Evolutionary conservation across 2,797 vertebrate genomes (phyloP), one percentile per base, ranked within the genome.

Genomic region (Kryptolebias ocellatus): DNA sequence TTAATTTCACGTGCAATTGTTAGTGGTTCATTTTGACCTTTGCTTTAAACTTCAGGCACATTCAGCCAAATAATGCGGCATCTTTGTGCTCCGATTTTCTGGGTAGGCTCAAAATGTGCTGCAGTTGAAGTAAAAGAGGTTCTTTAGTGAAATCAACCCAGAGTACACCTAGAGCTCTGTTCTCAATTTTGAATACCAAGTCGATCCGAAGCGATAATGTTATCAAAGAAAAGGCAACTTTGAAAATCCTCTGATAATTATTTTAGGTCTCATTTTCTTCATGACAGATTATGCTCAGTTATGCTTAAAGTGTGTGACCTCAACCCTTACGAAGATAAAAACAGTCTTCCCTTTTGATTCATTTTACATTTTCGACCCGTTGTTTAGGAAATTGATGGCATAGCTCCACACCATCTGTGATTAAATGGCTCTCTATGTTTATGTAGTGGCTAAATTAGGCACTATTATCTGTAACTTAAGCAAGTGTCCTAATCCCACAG

Each of bases 21-120:
- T 79, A 24, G 80, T 87, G 91, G 88, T 88, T 80, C 68, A 67
- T 34, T 39, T 16, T 93, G 92, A 93, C 93, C 92, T 94, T 94
- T 92, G 84, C 76, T 66, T 85, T 69, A 72, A 84, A 89, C 90
- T 90, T 57, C 83, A 89, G 91, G 92, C 90, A 56, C 79, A 80
- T 81, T 78, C 67, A 74, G 74, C 50, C 18, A 79, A 82, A 91
- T 88, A 92, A 92, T 88, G 86, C 82, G 74, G 5, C 53, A 76
- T 92, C 90, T 90, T 90, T 94, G 91, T 93, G 73, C 75, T 84
- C 72, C 66, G 69, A 84, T 84, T 80, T 84, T 75, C 68, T 31
- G 83, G 74, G 45, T 61, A 79, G 47, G 53, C 73, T 87, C 27
- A 76, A 81, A 75, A 74, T 83, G 64, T 80, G 72, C 85, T 67